Evolutionary conservation across 2,113 vertebrate genomes (phyloP).

Genomic region (Vidua macroura): DNA sequence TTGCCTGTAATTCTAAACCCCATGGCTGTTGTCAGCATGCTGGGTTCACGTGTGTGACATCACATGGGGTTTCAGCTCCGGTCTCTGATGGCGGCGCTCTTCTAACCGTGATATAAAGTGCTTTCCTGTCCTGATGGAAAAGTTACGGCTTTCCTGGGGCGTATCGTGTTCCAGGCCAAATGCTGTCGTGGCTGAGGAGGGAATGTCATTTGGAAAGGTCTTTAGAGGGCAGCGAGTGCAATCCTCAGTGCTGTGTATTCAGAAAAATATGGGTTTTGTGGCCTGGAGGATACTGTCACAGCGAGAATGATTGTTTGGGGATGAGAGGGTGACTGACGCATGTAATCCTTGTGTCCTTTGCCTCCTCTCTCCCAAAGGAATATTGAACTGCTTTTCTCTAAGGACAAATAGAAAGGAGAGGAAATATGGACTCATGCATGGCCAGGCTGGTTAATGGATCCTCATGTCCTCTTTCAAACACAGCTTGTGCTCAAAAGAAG

Average conservation of each 20-base stretch:
- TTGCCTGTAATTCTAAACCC: background rate
- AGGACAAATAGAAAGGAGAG: background rate
- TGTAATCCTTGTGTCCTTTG: background rate
- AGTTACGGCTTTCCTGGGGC: background rate
- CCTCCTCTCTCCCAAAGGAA: background rate
- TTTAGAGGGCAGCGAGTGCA: background rate
- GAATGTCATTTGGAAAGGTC: background rate
- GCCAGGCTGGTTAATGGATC: background rate
- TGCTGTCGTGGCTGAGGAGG: background rate
- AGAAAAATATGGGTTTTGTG: background rate
- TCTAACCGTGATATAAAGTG: background rate
- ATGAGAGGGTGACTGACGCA: background rate
- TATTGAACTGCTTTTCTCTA: background rate
- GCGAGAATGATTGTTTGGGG: background rate
- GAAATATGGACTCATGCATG: background rate
- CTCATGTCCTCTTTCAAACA: background rate
- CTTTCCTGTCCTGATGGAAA: background rate
- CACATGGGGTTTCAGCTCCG: background rate
- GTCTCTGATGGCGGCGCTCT: background rate
- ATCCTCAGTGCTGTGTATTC: background rate
- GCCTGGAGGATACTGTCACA: background rate
- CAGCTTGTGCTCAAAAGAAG: background rate
- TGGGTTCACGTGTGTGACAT: background rate
- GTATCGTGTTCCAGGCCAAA: background rate
- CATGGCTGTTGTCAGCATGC: background rate